A percentile compares a stretch with the other conserved stretches of the same genome.
Conservation (phyloP, 2,113 vertebrate genomes). For the Tamias sibiricus region DNA sequence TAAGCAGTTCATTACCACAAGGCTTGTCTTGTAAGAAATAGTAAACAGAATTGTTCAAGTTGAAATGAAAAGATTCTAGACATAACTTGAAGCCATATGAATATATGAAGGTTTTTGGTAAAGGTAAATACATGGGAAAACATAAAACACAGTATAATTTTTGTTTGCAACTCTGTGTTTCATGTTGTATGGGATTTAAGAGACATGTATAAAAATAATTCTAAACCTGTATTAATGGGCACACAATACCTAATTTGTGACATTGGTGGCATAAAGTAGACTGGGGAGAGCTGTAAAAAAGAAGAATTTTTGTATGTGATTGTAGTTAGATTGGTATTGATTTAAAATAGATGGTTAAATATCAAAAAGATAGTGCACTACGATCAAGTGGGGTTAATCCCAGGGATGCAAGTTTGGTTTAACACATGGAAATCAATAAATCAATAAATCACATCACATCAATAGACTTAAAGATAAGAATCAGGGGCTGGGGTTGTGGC, state of each 20-base stretch:
- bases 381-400: no score
- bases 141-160: not conserved
- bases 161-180: not conserved
- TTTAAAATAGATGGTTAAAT: not conserved
- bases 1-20: not conserved
- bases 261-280: not conserved
- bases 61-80: not conserved
- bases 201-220: not conserved
- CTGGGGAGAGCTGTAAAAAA: not conserved
- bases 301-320: not conserved
- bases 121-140: not conserved
- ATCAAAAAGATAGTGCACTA: no score
- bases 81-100: not conserved
- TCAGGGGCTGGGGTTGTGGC: no score
- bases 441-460: no score
- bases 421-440: no score
- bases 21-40: not conserved
- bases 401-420: no score
- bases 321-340: not conserved
- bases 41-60: not conserved
- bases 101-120: not conserved
- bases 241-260: not conserved
- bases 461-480: no score
- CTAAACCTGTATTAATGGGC: not conserved
- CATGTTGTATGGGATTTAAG: not conserved